phyloP scores from a whole-genome alignment of 2,888 invertebrate genomes.

The Melanophora roralis region DNA sequence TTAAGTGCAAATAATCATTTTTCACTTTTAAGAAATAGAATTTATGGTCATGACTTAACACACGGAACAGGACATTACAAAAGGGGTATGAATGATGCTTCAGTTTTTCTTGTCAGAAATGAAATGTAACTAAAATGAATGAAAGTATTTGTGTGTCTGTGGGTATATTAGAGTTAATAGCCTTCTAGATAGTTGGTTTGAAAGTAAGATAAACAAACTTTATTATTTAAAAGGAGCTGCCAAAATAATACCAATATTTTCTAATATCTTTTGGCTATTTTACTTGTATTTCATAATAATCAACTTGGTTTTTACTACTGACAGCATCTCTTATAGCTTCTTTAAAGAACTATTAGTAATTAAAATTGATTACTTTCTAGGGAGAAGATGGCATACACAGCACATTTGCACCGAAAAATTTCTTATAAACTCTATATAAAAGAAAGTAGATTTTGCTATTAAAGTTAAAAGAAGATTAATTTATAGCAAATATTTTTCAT shows the following conservation, averaged over 20 bases:
- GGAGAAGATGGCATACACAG: neutral
- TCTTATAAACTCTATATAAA: neutral
- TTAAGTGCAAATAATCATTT: conserved; percentile 56
- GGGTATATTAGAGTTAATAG: conserved; percentile 23
- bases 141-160: no score
- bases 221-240: neutral
- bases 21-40: conserved; percentile 47
- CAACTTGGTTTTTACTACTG: conserved; percentile 8
- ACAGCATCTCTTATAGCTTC: neutral
- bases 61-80: neutral
- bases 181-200: conserved; percentile 1
- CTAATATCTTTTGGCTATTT: neutral
- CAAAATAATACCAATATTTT: neutral
- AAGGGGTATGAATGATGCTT: neutral
- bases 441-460: neutral
- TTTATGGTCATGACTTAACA: neutral
- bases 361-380: conserved; percentile 56
- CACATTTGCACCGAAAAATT: conserved; percentile 11
- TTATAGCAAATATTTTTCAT: conserved; percentile 9
- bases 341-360: conserved; percentile 29
- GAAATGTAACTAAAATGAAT: conserved; percentile 16
- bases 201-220: neutral
- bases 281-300: neutral
- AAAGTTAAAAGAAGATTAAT: neutral
- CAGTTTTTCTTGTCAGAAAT: conserved; percentile 21